Percentiles rank a stretch among this genome's conserved stretches.
phyloP scores from a whole-genome alignment of 2,113 vertebrate species.

The Datnioides undecimradiatus region DNA sequence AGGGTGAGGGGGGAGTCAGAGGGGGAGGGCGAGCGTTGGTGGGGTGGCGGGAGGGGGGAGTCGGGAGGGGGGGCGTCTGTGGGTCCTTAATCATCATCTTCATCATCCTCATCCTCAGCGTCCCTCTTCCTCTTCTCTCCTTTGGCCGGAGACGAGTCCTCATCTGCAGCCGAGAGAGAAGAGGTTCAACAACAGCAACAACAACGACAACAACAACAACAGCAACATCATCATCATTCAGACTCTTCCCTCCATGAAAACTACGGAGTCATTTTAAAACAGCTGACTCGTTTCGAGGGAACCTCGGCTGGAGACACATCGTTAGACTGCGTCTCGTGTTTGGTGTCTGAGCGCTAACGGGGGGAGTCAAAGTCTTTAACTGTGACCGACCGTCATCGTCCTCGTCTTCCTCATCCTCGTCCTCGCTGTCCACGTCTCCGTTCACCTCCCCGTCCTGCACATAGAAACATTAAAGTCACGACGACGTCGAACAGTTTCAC shows the following conservation, averaged over 20 bases:
- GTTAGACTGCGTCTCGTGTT: too few relatives aligned
- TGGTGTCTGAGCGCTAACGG: too few relatives aligned
- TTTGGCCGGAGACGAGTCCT: constrained; percentile 78
- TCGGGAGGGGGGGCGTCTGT: neutral
- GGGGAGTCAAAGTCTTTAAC: too few relatives aligned
- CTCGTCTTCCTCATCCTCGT: constrained; percentile 69
- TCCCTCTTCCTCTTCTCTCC: constrained; percentile 91
- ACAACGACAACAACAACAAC: too few relatives aligned
- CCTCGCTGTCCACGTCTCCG: constrained; percentile 78
- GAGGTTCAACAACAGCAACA: neutral
- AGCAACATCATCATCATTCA: too few relatives aligned
- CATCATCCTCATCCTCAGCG: constrained; percentile 85
- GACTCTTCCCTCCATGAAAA: too few relatives aligned
- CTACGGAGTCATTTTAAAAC: too few relatives aligned
- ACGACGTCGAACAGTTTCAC: too few relatives aligned
- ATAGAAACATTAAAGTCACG: neutral
- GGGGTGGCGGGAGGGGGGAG: neutral
- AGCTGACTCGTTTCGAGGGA: too few relatives aligned
- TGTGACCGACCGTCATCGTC: constrained; percentile 72
- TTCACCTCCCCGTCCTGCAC: constrained; percentile 76
- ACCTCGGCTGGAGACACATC: too few relatives aligned
- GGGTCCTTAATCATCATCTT: constrained; percentile 78
- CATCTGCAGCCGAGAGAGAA: constrained; percentile 49
- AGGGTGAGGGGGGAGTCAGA: neutral
- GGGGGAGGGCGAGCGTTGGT: neutral